phyloP scores from a whole-genome alignment of 2,888 invertebrate species.

The Drosophila mimetica region DNA sequence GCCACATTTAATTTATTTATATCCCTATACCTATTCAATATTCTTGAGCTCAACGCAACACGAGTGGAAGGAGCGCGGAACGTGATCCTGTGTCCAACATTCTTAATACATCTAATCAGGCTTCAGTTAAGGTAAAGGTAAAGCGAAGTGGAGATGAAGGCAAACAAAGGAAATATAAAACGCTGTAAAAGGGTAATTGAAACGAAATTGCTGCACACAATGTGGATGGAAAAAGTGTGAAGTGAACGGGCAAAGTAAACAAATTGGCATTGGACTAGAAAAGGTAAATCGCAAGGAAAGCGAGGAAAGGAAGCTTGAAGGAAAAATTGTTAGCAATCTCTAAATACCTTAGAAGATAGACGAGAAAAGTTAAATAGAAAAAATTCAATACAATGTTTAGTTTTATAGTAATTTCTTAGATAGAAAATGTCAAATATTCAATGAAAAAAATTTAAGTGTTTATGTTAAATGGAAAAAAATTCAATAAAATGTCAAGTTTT shows the following conservation, averaged over 20 bases:
- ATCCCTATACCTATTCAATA: slow-evolving; percentile 37
- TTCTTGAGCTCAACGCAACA: slow-evolving; percentile 32
- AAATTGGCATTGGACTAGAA: slow-evolving; percentile 18
- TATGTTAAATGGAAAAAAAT: background rate
- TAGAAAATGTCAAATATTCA: background rate
- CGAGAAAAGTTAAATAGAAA: background rate
- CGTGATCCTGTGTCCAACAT: slow-evolving; percentile 39
- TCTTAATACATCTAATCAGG: slow-evolving; percentile 64
- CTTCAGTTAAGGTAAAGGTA: slow-evolving; percentile 44
- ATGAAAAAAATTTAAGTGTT: background rate
- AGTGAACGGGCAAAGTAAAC: slow-evolving; percentile 18
- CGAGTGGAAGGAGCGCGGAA: slow-evolving; percentile 32
- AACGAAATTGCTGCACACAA: slow-evolving; percentile 34
- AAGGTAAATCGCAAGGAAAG: slow-evolving; percentile 1
- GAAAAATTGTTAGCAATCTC: slow-evolving; percentile 6
- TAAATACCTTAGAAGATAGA: slow-evolving; percentile 8
- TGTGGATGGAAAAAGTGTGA: slow-evolving; percentile 24
- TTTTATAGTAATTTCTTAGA: background rate
- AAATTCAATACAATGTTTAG: background rate
- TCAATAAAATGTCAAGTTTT: background rate
- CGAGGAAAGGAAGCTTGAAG: background rate
- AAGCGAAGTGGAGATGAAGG: slow-evolving; percentile 15
- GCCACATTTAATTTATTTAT: slow-evolving; percentile 72
- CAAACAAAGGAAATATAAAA: slow-evolving; percentile 29
- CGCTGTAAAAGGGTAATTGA: slow-evolving; percentile 25